Conservation (phyloP, 2,797 vertebrate species). For the Onychomys arenicola region DNA sequence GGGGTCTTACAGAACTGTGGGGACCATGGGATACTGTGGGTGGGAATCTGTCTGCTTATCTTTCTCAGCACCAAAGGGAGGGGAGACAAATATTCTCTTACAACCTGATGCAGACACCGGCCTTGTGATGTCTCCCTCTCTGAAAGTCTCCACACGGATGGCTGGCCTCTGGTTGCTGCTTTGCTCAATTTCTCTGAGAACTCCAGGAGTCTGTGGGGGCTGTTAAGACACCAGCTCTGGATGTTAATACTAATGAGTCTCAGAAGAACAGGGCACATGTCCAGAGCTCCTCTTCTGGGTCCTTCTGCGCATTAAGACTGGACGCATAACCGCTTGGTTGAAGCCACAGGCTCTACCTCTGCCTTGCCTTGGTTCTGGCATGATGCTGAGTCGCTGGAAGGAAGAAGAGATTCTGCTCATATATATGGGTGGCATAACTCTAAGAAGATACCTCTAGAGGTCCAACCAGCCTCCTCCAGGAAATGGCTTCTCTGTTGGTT, state of each 20-base stretch:
- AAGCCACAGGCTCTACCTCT: background rate
- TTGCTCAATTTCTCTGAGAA: constrained; percentile 33
- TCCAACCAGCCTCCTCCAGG: background rate
- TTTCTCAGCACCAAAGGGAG: background rate
- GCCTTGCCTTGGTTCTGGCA: background rate
- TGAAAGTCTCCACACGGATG: background rate
- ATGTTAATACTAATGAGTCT: background rate
- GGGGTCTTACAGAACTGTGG: background rate
- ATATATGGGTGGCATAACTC: no score
- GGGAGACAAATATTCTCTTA: background rate
- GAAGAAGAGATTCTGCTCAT: background rate
- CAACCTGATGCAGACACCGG: background rate
- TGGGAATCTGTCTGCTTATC: background rate
- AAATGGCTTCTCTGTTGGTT: background rate
- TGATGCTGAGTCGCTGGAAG: background rate
- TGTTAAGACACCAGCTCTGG: background rate
- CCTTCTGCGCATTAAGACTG: background rate
- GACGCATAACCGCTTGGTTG: background rate
- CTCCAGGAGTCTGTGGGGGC: background rate
- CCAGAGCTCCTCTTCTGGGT: background rate
- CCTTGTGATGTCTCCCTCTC: background rate
- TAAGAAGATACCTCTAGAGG: background rate
- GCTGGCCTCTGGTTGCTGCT: background rate
- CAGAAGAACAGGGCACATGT: background rate
- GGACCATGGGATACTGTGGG: background rate